phyloP scores from a whole-genome alignment of 2,888 invertebrate genomes.

The Pristionchus exspectatus region DNA sequence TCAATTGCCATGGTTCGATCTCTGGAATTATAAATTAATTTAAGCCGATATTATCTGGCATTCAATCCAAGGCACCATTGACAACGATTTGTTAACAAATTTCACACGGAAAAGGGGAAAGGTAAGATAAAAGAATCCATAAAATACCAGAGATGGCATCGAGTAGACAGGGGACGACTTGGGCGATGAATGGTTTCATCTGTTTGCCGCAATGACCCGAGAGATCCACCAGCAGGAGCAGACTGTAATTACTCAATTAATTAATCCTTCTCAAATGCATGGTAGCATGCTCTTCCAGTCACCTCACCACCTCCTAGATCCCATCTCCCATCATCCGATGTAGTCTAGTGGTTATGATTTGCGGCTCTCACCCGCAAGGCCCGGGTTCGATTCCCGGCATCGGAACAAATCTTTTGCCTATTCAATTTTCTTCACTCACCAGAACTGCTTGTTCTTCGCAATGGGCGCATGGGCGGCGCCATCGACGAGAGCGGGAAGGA shows the following conservation, averaged over 20 bases:
- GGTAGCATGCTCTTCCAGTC: not conserved
- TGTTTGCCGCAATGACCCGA: constrained; percentile 87
- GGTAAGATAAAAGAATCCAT: too few species aligned
- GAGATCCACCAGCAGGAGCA: constrained; percentile 90
- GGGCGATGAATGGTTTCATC: constrained; percentile 88
- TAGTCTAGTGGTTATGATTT: constrained; percentile 72
- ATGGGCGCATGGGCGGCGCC: constrained; percentile 66
- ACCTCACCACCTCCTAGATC: not conserved
- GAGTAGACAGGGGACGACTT: constrained; percentile 89
- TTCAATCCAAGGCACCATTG: too few species aligned
- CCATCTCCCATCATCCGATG: constrained; percentile 51
- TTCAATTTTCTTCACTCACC: constrained; percentile 55
- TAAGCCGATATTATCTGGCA: too few species aligned
- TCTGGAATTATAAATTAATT: constrained; percentile 80
- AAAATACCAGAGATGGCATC: constrained; percentile 84
- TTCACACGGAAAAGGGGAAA: too few species aligned
- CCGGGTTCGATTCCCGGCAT: constrained; percentile 72
- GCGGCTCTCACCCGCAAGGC: constrained; percentile 71
- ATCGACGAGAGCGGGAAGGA: constrained; percentile 67
- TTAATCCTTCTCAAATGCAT: not conserved
- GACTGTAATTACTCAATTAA: constrained; percentile 81
- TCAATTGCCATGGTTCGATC: constrained; percentile 87
- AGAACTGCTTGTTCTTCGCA: constrained; percentile 63
- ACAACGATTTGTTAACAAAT: too few species aligned
- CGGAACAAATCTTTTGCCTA: constrained; percentile 57